Base-by-base conservation (phyloP, 2,113 vertebrate species). In the Petroica traversi region DNA sequence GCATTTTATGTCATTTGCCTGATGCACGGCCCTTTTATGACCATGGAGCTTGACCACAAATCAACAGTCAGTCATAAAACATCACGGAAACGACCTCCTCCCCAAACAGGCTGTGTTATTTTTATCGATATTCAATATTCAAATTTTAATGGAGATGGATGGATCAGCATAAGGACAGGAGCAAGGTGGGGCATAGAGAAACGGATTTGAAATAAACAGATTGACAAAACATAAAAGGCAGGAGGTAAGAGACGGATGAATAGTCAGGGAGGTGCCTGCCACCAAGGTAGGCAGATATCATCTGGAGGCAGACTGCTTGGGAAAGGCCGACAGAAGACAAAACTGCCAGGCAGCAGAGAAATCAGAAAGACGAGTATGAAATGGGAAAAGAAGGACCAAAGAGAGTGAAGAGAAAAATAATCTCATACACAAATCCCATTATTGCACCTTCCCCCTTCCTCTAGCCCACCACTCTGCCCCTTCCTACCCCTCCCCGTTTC, bases 111-210 rank as follows among this genome's bases (percentile, higher is more conserved):
- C 75, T 45, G 92, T 88, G 69, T 92, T 83, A 34, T 95, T 94
- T 93, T 88, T 86, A 95, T 74, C 88, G 88, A 79, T 85, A 88
- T 91, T 93, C 85, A 81, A 75, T 96, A 94, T 85, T 96, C 93
- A 96, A 74, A 88, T 96, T 89, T 94, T 96, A 96, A 96, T 94
- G 76, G 92, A 92, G 85, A 91, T 51, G 19, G 81, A 76, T 68
- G 75, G 63, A 20, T 28, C 61, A 46, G 43, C 43, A 13, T 41
- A 45, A n/a, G 75, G 61, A 69, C 41, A 16, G 63, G 46, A 74
- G 90, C 31, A 46, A 81, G 78, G 28, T 3, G 19, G 85, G 85
- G 80, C 68, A 38, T 31, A 18, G 72, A 77, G 69, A 63, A 72
- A 17, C 11, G 15, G 46, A 14, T 74, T 66, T 71, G 76, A 71